These are phyloP conservation scores for Heliconius nattereri DNA, from an alignment of 1,140 invertebrate species.

Conservation along the genomic window DNA sequence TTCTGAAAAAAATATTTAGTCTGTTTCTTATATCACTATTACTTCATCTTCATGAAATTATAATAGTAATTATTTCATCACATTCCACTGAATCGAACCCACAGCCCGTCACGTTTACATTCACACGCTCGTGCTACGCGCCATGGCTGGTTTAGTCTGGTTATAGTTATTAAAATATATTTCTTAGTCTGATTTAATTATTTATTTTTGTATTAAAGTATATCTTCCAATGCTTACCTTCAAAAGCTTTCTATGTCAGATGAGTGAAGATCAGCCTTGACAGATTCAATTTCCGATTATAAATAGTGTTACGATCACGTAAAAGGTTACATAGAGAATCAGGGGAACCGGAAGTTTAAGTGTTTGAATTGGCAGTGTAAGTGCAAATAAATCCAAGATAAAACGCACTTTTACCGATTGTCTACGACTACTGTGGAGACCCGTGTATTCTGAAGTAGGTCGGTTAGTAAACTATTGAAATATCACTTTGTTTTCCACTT, in stretches of 20 bases:
- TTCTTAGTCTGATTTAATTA: not conserved
- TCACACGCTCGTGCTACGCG: no score
- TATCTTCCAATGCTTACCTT: not conserved
- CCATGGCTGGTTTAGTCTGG: no score
- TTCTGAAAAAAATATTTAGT: no score
- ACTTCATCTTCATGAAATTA: no score
- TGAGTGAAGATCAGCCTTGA: constrained; percentile 52
- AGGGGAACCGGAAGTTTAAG: not conserved
- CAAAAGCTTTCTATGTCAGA: constrained; percentile 56
- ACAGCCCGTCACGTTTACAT: no score
- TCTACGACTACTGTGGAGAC: not conserved
- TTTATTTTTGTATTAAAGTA: not conserved
- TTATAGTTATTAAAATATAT: not conserved
- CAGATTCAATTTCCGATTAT: constrained; percentile 64
- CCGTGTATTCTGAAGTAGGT: not conserved
- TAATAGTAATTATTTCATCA: no score
- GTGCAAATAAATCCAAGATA: constrained; percentile 17
- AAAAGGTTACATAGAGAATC: constrained; percentile 22
- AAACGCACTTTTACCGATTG: not conserved
- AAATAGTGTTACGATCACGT: constrained; percentile 43
- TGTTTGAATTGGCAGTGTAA: constrained; percentile 7
- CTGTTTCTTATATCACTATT: no score
- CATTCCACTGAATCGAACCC: no score
- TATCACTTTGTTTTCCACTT: not conserved
- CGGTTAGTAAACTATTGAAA: not conserved